Percentiles rank a stretch among this genome's conserved stretches.
Evolutionary conservation across 2,113 vertebrate genomes (phyloP).

Genomic region (Epinephelus moara): DNA sequence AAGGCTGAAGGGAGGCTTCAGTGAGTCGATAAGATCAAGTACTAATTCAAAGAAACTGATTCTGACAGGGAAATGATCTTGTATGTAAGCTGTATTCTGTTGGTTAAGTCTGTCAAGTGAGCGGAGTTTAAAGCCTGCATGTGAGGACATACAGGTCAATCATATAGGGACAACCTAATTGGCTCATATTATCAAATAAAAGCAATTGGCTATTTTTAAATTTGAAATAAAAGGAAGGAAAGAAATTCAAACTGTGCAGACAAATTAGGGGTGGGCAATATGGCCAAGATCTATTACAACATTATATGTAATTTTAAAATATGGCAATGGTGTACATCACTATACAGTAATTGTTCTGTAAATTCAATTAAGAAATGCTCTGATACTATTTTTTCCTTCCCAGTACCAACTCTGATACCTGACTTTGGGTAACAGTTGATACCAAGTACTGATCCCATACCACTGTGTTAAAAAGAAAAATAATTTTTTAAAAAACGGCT

Average conservation of each 20-base stretch:
- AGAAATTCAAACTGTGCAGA: neutral
- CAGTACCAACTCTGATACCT: too few species aligned
- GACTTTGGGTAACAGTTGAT: too few species aligned
- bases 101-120: neutral
- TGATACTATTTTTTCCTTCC: too few species aligned
- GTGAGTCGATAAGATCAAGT: neutral
- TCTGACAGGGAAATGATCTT: neutral
- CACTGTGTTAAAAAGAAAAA: too few species aligned
- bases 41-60: constrained; percentile 6
- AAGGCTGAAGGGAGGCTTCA: neutral
- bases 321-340: too few species aligned
- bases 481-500: too few species aligned
- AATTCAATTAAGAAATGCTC: too few species aligned
- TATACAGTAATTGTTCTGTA: too few species aligned
- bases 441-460: too few species aligned
- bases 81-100: neutral
- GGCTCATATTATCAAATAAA: neutral
- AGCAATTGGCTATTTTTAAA: neutral
- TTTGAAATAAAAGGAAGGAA: neutral
- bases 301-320: too few species aligned
- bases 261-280: neutral
- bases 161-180: neutral
- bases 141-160: neutral
- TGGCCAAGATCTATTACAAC: too few species aligned
- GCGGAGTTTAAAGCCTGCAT: neutral